These are phyloP conservation scores for Chaetura pelagica DNA, from an alignment of 2,113 vertebrate genomes.

Conservation along the genomic window DNA sequence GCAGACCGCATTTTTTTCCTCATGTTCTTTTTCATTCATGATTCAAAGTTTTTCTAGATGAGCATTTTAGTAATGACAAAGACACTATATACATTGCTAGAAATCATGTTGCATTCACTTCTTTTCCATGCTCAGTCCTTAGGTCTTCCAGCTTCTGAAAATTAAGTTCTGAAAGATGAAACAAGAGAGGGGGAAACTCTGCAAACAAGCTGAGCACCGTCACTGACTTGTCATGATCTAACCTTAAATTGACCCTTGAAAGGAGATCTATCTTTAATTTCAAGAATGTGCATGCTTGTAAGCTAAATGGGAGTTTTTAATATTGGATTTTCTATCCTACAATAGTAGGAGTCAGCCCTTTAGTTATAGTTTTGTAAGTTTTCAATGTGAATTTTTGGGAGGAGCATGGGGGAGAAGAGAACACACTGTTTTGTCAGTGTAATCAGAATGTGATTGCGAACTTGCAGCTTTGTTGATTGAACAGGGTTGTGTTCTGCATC, in stretches of 20 bases:
- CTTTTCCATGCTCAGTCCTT: not conserved
- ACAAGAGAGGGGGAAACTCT: not conserved
- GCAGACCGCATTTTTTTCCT: not conserved
- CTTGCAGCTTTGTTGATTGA: slow-evolving; percentile 9
- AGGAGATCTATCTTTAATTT: not conserved
- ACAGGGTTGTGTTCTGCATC: not conserved
- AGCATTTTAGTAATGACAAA: not conserved
- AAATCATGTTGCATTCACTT: not conserved
- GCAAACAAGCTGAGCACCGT: not conserved
- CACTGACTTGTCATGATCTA: not conserved
- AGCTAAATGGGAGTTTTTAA: not conserved
- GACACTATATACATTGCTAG: not conserved
- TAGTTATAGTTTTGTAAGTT: not conserved
- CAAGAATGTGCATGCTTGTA: not conserved
- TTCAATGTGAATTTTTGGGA: not conserved
- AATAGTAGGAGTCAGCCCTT: not conserved
- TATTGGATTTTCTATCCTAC: not conserved
- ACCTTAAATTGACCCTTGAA: not conserved
- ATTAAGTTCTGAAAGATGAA: not conserved
- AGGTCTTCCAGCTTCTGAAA: not conserved
- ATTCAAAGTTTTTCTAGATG: not conserved
- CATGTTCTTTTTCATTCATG: not conserved
- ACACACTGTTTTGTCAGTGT: not conserved
- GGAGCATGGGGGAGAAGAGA: not conserved
- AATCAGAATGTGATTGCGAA: not conserved